Base-by-base conservation (phyloP, 2,797 vertebrate genomes). In the Cuniculus paca region DNA sequence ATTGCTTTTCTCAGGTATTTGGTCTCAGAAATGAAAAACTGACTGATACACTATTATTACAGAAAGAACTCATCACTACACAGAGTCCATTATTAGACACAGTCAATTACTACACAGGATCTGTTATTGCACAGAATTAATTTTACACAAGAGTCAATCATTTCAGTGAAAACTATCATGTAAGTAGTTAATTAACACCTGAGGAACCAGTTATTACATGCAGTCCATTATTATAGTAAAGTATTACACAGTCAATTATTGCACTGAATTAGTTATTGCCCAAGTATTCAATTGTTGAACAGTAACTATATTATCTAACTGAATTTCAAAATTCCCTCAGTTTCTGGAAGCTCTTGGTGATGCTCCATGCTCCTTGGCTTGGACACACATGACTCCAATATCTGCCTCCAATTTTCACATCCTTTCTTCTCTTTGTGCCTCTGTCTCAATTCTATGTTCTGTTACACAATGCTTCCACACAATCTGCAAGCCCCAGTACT, bases 131-230 rank as follows among this genome's bases (percentile, higher is more conserved):
- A 56, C 28, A 65, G 24, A 54, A n/a, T 58, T 22, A 14, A 13
- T 82, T 92, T 90, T 58, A 63, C 17, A 68, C 16, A 26, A 65
- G 26, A 54, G 48, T 50, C 39, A 24, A 17, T 82, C 77, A 82
- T 75, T 70, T 58, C 17, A 4, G 56, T 54, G 36, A 84, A 17
- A 72, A 7, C 45, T 65, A 75, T 88, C 31, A 68, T 50, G 50
- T 34, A 75, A 56, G 24, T 7, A 31, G 28, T 14, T 52, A 39
- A 48, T 94, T 80, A 68, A 65, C 61, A 24, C 34, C 48, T 16
- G 48, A 39, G 17, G 48, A 63, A 28, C 80, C 22, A 54, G 52
- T 96, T 95, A 84, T 89, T 68, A 89, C 36, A 93, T 22, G 22
- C 19, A 88, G 17, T 86, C 50, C n/a, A 77, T 77, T 95, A 54